Evolutionary conservation across 2,888 invertebrate genomes (phyloP).

Genomic region (Coleophora deauratella): DNA sequence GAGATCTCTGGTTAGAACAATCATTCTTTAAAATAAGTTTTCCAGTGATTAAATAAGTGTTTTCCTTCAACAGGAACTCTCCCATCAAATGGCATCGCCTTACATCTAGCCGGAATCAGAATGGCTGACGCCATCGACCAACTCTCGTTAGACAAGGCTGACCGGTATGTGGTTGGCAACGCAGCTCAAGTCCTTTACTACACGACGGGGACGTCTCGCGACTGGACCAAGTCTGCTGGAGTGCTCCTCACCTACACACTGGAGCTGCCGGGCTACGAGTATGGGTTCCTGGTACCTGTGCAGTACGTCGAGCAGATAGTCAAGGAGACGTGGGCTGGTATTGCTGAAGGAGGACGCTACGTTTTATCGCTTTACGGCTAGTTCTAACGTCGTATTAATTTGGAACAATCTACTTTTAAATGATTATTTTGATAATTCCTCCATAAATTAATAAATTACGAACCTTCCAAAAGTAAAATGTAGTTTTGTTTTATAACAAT

Average conservation of each 20-base stretch:
- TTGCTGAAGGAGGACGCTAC: slow-evolving; percentile 50
- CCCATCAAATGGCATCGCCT: slow-evolving; percentile 64
- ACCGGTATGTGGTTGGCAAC: slow-evolving; percentile 70
- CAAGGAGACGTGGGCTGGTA: slow-evolving; percentile 76
- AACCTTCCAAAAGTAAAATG: no score
- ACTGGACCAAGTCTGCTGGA: slow-evolving; percentile 76
- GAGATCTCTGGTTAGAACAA: no score
- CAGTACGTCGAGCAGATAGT: slow-evolving; percentile 71
- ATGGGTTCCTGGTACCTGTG: slow-evolving; percentile 72
- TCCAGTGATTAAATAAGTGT: not conserved
- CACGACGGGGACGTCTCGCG: slow-evolving; percentile 79
- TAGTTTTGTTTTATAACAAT: no score
- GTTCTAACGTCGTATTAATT: not conserved
- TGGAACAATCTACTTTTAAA: no score
- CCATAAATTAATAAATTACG: no score
- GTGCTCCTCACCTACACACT: slow-evolving; percentile 77
- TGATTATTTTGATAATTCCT: no score
- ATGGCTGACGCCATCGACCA: slow-evolving; percentile 60
- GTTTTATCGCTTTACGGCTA: slow-evolving; percentile 24
- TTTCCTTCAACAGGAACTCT: slow-evolving; percentile 39
- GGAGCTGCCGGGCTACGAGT: slow-evolving; percentile 77
- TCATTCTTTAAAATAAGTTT: no score
- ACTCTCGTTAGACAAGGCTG: slow-evolving; percentile 48
- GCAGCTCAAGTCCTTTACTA: slow-evolving; percentile 72
- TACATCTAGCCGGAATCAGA: slow-evolving; percentile 51